Evolutionary conservation across 2,888 invertebrate genomes (phyloP).

Genomic region (Napeogenes inachia): DNA sequence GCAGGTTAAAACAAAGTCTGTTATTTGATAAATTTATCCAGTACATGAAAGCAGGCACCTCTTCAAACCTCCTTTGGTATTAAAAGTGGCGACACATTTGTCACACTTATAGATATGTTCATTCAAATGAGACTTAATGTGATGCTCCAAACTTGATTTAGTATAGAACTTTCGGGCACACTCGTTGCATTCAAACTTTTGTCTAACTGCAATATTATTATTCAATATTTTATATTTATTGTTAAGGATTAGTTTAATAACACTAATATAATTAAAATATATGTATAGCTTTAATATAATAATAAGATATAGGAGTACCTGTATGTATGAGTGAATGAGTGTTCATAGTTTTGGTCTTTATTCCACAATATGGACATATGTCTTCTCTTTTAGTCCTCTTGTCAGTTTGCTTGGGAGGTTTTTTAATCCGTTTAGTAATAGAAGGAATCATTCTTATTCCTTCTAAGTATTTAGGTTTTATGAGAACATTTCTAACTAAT

Average conservation of each 20-base stretch:
- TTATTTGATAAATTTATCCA: not conserved
- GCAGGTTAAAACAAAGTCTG: too few relatives aligned
- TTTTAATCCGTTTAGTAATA: slow-evolving; percentile 29
- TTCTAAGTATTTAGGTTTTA: slow-evolving; percentile 46
- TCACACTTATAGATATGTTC: slow-evolving; percentile 44
- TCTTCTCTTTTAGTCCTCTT: slow-evolving; percentile 19
- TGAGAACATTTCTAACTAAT: slow-evolving; percentile 10
- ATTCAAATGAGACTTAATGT: slow-evolving; percentile 34
- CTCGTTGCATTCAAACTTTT: slow-evolving; percentile 46
- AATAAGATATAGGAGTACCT: slow-evolving; percentile 34
- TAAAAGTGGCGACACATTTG: slow-evolving; percentile 46
- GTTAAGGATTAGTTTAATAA: too few relatives aligned
- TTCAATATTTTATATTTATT: too few relatives aligned
- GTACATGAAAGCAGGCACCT: slow-evolving; percentile 34
- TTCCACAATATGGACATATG: slow-evolving; percentile 57
- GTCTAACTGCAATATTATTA: slow-evolving; percentile 40
- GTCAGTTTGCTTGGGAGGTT: slow-evolving; percentile 18
- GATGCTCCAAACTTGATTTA: slow-evolving; percentile 29
- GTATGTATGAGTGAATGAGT: slow-evolving; percentile 46
- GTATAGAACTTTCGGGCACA: slow-evolving; percentile 44
- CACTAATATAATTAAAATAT: too few relatives aligned
- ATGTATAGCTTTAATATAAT: slow-evolving; percentile 1
- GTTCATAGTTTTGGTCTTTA: slow-evolving; percentile 38
- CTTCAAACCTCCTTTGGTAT: slow-evolving; percentile 28
- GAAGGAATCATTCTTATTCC: slow-evolving; percentile 27